These are phyloP conservation scores for Alectura lathami DNA, from an alignment of 2,113 vertebrate genomes.

Conservation along the genomic window DNA sequence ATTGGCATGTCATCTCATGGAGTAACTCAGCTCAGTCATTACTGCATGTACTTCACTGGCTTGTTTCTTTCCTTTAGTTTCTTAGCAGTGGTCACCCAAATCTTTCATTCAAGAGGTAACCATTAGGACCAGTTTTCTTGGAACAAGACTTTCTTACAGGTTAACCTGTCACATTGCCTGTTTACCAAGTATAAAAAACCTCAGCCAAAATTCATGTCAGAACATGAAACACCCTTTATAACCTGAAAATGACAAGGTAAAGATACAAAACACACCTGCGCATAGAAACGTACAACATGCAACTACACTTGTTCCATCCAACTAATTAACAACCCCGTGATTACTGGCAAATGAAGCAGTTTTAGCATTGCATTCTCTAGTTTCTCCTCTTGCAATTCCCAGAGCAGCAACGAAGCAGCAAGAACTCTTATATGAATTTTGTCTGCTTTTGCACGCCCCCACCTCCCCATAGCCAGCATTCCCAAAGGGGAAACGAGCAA, in stretches of 20 bases:
- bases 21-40: background rate
- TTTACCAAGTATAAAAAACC: background rate
- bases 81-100: background rate
- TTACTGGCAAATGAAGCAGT: background rate
- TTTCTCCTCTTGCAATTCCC: background rate
- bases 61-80: background rate
- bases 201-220: background rate
- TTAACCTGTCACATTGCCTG: background rate
- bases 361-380: background rate
- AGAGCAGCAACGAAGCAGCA: background rate
- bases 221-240: background rate
- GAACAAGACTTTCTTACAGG: background rate
- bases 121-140: background rate
- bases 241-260: background rate
- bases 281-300: background rate
- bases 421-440: background rate
- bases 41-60: background rate
- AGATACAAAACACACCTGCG: background rate
- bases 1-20: background rate
- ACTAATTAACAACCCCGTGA: background rate
- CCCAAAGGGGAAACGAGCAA: background rate
- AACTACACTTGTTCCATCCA: background rate
- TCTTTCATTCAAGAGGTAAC: background rate
- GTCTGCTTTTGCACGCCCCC: background rate
- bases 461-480: background rate